A percentile compares a stretch with the other conserved stretches of the same genome.
Evolutionary conservation across 1,140 invertebrate genomes (phyloP).

Genomic region (Argopecten irradians): DNA sequence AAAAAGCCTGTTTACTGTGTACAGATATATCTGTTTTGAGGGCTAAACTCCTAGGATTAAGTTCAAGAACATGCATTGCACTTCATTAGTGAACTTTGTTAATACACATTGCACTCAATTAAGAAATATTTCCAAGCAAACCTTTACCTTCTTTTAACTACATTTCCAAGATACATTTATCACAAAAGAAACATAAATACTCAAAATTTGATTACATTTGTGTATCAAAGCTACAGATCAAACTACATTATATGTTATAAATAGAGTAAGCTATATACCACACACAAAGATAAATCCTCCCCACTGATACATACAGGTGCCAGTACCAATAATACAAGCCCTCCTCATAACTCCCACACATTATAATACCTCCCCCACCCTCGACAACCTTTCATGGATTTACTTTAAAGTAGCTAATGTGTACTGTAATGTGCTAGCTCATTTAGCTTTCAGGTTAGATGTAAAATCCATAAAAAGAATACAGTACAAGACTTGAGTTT

Average conservation of each 20-base stretch:
- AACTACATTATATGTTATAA: neutral
- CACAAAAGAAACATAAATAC: neutral
- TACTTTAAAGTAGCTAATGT: neutral
- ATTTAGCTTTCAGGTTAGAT: no score
- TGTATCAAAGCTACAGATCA: conserved; percentile 7
- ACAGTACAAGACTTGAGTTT: no score
- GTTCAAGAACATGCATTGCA: no score
- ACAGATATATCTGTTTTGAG: neutral
- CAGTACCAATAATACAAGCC: neutral
- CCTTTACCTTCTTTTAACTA: neutral
- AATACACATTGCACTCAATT: neutral
- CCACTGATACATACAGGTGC: neutral
- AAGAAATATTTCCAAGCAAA: neutral
- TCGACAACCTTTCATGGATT: neutral
- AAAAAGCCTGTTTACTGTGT: neutral
- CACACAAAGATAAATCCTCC: neutral
- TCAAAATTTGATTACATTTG: neutral
- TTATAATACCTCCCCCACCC: neutral
- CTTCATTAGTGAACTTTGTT: neutral
- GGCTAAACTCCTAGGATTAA: neutral
- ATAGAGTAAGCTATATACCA: neutral
- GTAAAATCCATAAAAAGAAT: no score
- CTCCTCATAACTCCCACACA: neutral
- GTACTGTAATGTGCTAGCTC: no score
- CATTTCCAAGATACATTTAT: neutral